These are phyloP conservation scores for Agrochola litura DNA, from an alignment of 2,888 invertebrate genomes.

Conservation along the genomic window DNA sequence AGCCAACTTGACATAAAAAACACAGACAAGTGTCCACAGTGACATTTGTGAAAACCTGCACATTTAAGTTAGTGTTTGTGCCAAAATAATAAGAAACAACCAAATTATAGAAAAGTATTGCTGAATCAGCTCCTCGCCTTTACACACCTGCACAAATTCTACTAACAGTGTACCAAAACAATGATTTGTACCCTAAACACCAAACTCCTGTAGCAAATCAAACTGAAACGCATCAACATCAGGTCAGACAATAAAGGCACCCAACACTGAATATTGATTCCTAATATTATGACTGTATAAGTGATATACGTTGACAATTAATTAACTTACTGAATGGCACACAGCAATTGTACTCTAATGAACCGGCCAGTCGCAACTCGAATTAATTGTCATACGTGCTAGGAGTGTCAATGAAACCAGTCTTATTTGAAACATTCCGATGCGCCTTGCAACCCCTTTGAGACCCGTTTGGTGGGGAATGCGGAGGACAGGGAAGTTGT, in stretches of 20 bases:
- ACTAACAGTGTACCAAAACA: neutral
- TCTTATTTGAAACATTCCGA: constrained; percentile 65
- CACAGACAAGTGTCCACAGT: neutral
- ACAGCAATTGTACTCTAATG: constrained; percentile 83
- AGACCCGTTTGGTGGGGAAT: constrained; percentile 18
- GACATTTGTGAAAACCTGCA: neutral
- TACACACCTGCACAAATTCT: neutral
- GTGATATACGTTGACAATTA: constrained; percentile 69
- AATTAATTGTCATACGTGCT: constrained; percentile 87
- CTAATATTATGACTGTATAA: constrained; percentile 31
- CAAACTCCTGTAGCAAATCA: neutral
- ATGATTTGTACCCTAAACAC: neutral
- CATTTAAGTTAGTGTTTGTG: neutral
- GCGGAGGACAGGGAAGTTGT: constrained; percentile 35
- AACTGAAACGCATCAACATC: constrained; percentile 8
- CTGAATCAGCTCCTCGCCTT: no score
- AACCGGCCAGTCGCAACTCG: constrained; percentile 78
- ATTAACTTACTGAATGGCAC: constrained; percentile 80
- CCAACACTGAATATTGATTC: constrained; percentile 36
- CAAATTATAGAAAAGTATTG: neutral
- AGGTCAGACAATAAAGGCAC: constrained; percentile 13
- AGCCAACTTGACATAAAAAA: neutral
- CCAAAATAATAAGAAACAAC: neutral
- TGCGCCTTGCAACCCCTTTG: constrained; percentile 26
- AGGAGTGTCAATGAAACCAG: constrained; percentile 77